Evolutionary conservation across 1,140 invertebrate genomes (phyloP).

Genomic region (Oryctes rhinoceros): DNA sequence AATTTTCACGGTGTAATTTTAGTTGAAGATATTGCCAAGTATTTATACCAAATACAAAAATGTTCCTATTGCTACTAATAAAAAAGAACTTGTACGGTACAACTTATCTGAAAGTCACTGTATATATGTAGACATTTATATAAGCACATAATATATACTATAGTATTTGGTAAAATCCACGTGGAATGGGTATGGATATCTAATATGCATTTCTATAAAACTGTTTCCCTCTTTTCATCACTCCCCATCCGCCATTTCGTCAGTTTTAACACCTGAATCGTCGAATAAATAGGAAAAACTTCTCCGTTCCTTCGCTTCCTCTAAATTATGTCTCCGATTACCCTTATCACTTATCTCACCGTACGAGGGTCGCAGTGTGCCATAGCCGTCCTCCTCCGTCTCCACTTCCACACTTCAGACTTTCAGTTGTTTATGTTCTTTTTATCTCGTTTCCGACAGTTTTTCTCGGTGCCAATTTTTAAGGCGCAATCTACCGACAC

Average conservation of each 20-base stretch:
- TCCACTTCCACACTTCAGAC: background rate
- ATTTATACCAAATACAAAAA: too few relatives aligned
- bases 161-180: too few relatives aligned
- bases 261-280: conserved; percentile 34
- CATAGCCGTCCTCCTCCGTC: background rate
- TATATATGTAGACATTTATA: too few relatives aligned
- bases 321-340: conserved; percentile 36
- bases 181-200: too few relatives aligned
- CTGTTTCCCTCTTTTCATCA: background rate
- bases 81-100: too few relatives aligned
- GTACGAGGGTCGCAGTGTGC: conserved; percentile 18
- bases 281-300: conserved; percentile 31
- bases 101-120: too few relatives aligned
- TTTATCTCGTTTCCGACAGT: conserved; percentile 35
- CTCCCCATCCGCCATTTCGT: background rate
- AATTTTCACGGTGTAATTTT: too few relatives aligned
- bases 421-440: conserved; percentile 37
- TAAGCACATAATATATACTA: too few relatives aligned
- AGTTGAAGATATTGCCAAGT: too few relatives aligned
- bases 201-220: too few relatives aligned
- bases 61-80: too few relatives aligned
- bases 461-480: conserved; percentile 36
- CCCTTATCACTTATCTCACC: conserved; percentile 29
- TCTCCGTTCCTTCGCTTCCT: conserved; percentile 6
- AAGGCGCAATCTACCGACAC: conserved; percentile 28